These are phyloP conservation scores for Heliconius hermathena DNA, from an alignment of 1,140 invertebrate genomes.

Conservation along the genomic window DNA sequence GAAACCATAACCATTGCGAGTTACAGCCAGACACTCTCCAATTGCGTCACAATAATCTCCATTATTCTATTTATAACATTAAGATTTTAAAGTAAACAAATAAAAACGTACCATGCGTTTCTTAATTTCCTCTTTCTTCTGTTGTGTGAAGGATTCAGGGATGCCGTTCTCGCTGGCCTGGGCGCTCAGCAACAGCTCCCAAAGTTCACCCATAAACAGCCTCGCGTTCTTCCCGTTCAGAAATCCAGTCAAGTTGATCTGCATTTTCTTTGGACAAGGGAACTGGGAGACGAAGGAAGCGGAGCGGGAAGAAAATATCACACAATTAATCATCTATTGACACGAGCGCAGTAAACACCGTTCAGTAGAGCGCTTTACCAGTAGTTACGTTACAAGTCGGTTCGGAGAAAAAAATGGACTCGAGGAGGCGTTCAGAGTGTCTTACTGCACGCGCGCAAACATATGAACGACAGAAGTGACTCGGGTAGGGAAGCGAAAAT, in stretches of 20 bases:
- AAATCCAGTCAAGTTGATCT: constrained; percentile 99
- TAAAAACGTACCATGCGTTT: constrained; percentile 80
- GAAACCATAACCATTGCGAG: too few relatives aligned
- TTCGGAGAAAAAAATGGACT: constrained; percentile 38
- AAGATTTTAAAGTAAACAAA: neutral
- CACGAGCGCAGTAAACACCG: constrained; percentile 5
- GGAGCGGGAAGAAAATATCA: constrained; percentile 77
- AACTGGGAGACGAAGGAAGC: constrained; percentile 83
- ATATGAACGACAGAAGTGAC: constrained; percentile 60
- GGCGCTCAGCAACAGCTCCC: constrained; percentile 96
- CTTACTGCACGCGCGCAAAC: neutral
- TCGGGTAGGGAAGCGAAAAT: constrained; percentile 70
- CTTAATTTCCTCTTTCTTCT: constrained; percentile 98
- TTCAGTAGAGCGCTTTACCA: constrained; percentile 16
- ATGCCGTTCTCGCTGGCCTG: constrained; percentile 97
- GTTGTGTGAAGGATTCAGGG: constrained; percentile 94
- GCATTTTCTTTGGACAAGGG: constrained; percentile 99
- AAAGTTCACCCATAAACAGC: constrained; percentile 98
- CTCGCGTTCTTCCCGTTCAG: constrained; percentile 98
- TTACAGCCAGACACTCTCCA: too few relatives aligned
- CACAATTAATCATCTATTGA: constrained; percentile 34
- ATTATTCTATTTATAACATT: neutral
- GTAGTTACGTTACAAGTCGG: constrained; percentile 17
- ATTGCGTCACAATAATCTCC: too few relatives aligned
- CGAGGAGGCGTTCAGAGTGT: constrained; percentile 61